Percentiles rank a stretch among this genome's conserved stretches.
phyloP scores from a whole-genome alignment of 2,888 invertebrate genomes.

The Strigamia maritima region DNA sequence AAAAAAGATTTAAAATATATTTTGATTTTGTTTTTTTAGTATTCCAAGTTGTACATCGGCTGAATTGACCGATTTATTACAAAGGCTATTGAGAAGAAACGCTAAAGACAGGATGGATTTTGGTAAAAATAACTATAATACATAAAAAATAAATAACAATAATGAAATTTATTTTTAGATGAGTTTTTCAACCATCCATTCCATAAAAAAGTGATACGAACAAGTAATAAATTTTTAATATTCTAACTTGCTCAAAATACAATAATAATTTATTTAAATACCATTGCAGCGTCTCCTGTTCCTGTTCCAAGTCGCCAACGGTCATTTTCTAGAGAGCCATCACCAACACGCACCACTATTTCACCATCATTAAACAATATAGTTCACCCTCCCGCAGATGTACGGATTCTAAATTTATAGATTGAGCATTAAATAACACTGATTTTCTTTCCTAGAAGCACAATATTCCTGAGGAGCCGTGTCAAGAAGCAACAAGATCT shows the following conservation, averaged over 20 bases:
- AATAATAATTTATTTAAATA: neutral
- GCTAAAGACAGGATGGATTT: constrained; percentile 94
- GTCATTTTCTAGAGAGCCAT: constrained; percentile 38
- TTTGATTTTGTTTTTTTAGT: constrained; percentile 57
- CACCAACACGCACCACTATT: constrained; percentile 25
- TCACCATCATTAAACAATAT: constrained; percentile 1
- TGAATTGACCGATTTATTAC: constrained; percentile 79
- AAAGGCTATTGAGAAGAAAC: constrained; percentile 79
- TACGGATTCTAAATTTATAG: neutral
- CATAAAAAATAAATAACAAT: neutral
- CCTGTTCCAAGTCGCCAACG: constrained; percentile 42
- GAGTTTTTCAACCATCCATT: constrained; percentile 94
- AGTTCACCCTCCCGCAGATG: neutral
- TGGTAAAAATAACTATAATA: constrained; percentile 53
- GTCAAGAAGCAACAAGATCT: constrained; percentile 12
- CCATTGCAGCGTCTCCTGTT: constrained; percentile 41
- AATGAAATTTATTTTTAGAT: constrained; percentile 54
- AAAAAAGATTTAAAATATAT: neutral
- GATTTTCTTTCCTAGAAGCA: constrained; percentile 19
- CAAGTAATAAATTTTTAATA: constrained; percentile 44
- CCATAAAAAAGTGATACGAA: constrained; percentile 48
- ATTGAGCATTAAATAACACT: too few relatives aligned
- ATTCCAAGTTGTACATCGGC: constrained; percentile 91
- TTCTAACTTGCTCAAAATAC: too few relatives aligned
- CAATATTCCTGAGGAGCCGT: constrained; percentile 26